phyloP scores from a whole-genome alignment of 2,797 vertebrate genomes.

The Orestias chungarensis region DNA sequence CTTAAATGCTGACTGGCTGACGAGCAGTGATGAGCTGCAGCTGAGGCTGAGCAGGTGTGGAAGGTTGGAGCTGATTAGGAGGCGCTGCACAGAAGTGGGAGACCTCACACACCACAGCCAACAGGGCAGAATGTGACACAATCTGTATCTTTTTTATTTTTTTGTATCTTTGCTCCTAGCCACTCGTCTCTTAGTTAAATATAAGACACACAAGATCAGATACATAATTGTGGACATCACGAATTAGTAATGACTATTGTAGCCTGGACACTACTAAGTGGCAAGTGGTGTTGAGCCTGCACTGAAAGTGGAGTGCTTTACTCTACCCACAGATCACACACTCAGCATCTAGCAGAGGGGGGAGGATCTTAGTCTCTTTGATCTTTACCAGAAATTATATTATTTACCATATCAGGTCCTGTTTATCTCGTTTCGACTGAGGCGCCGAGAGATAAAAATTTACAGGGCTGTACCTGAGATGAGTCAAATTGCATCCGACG shows the following conservation, averaged over 20 bases:
- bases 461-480: constrained; percentile 60
- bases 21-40: too few relatives aligned
- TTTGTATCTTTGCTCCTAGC: constrained; percentile 23
- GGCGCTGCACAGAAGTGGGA: too few relatives aligned
- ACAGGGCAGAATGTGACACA: constrained; percentile 8
- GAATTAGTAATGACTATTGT: constrained; percentile 83
- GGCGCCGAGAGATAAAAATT: constrained; percentile 43
- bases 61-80: too few relatives aligned
- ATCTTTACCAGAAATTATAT: constrained; percentile 22
- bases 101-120: too few relatives aligned
- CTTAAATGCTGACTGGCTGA: too few relatives aligned
- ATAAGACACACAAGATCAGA: constrained; percentile 64
- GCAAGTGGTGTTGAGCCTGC: constrained; percentile 78
- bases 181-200: constrained; percentile 27
- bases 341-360: constrained; percentile 45
- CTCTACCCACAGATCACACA: constrained; percentile 41
- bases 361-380: constrained; percentile 25
- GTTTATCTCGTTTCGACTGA: constrained; percentile 32
- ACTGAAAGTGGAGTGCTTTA: constrained; percentile 54
- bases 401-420: constrained; percentile 48
- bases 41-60: too few relatives aligned
- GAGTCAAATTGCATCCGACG: constrained; percentile 74
- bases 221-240: constrained; percentile 70
- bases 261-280: constrained; percentile 79
- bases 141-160: constrained; percentile 6